A percentile compares a stretch with the other conserved stretches of the same genome.
These are phyloP conservation scores for Slavum lentiscoides DNA, from an alignment of 2,888 invertebrate genomes.

Conservation along the genomic window DNA sequence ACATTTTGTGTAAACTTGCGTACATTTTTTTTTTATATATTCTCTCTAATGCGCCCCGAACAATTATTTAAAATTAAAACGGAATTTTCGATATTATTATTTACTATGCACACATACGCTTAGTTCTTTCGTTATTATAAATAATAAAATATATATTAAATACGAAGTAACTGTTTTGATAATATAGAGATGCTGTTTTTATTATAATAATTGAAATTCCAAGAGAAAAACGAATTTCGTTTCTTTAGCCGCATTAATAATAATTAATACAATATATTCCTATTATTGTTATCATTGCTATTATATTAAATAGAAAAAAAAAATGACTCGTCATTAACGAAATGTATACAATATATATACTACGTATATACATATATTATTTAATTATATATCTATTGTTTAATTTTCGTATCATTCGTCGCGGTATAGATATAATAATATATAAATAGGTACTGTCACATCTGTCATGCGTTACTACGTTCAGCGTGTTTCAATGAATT, in stretches of 20 bases:
- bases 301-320: not conserved
- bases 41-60: not conserved
- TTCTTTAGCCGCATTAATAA: not conserved
- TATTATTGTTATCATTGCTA: not conserved
- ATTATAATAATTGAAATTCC: no score
- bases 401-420: not conserved
- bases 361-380: no score
- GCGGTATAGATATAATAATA: not conserved
- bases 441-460: not conserved
- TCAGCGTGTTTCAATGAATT: not conserved
- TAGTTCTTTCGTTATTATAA: not conserved
- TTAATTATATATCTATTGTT: not conserved
- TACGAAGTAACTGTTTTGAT: no score
- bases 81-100: not conserved
- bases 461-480: not conserved
- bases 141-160: not conserved
- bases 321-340: not conserved
- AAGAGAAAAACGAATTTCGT: no score
- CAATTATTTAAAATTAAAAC: not conserved
- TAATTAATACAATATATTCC: not conserved
- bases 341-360: not conserved
- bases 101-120: no score
- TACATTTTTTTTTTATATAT: not conserved
- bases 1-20: conserved; percentile 1
- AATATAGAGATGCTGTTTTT: no score